Percentiles rank a stretch among this genome's conserved stretches.
Evolutionary conservation across 1,140 invertebrate species (phyloP).

Genomic region (Diorhabda elongata): DNA sequence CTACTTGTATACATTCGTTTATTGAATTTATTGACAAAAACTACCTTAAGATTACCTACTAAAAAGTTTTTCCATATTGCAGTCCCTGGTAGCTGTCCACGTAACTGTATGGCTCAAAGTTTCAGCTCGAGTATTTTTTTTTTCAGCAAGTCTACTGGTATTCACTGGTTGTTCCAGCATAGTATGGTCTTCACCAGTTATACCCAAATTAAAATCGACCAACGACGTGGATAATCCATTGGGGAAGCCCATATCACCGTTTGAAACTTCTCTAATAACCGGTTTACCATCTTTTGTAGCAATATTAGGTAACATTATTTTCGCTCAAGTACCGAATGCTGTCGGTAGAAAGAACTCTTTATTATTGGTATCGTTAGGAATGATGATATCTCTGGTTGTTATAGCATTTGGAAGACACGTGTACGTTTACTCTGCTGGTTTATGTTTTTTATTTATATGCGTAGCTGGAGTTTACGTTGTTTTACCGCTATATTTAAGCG

Average conservation of each 20-base stretch:
- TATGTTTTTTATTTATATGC: constrained; percentile 45
- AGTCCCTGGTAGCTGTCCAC: no score
- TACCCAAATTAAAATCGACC: constrained; percentile 50
- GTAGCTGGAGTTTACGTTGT: constrained; percentile 49
- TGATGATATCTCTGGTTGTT: constrained; percentile 17
- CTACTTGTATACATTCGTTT: no score
- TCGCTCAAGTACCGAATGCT: constrained; percentile 42
- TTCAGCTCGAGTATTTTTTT: constrained; percentile 7
- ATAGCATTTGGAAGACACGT: constrained; percentile 42
- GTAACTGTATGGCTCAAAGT: no score
- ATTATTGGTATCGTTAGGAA: constrained; percentile 43
- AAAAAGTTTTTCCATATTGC: no score
- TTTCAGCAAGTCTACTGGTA: constrained; percentile 61
- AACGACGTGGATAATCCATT: constrained; percentile 30
- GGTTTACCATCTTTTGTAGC: constrained; percentile 75
- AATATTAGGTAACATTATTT: constrained; percentile 43
- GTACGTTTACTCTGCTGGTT: constrained; percentile 40
- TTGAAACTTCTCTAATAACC: constrained; percentile 72
- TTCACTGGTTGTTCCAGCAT: constrained; percentile 59
- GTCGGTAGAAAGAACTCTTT: constrained; percentile 49
- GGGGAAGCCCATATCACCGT: constrained; percentile 42
- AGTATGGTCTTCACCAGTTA: constrained; percentile 69
- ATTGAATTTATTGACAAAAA: no score
- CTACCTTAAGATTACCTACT: no score
- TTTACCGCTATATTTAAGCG: constrained; percentile 51